Base-by-base conservation (phyloP, 2,888 invertebrate genomes). In the Mythimna ferrago region DNA sequence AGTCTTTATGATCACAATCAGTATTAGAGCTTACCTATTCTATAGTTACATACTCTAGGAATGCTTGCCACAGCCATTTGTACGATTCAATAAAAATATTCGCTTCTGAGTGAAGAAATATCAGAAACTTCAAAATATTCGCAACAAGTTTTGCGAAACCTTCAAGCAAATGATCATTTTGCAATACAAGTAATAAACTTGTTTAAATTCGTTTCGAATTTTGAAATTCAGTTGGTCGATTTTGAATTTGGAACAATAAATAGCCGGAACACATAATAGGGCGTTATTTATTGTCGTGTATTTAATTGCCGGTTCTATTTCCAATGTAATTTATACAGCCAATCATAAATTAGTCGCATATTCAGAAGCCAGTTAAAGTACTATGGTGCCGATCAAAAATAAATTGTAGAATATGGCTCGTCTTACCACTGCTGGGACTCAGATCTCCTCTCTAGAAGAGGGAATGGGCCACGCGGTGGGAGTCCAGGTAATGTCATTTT, bases 251-350 rank as follows among this genome's bases (percentile, higher is more conserved):
- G 73, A 88, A 89, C 88, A 85, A 89, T 89, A 86, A 89, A 90
- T 88, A 87, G 78, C 86, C 84, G 86, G 83, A 86, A 87, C 86
- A 82, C 81, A 88, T 88, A 89, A 89, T 87, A 87, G 85, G 85
- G 63, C 80, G 82, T 88, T 89, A 91, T 92, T 91, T 91, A 92
- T 87, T 78, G 88, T 88, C 84, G 83, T 86, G 84, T 86, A 89
- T 90, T 90, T 91, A 91, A 91, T 90, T 89, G 90, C 87, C 75
- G 84, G 80, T 90, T 90, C 91, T 91, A 92, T 90, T 92, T 90
- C 86, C 90, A 89, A 90, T 89, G 88, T 90, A 92, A 92, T 92
- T 92, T 91, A 92, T 91, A 90, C 84, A 81, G 77, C 82, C 69
- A 77, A 84, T 84, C 86, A 90, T 91, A 92, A 87, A 93, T 93